These are phyloP conservation scores for Tachyglossus aculeatus DNA, from an alignment of 2,797 vertebrate species.

Conservation along the genomic window DNA sequence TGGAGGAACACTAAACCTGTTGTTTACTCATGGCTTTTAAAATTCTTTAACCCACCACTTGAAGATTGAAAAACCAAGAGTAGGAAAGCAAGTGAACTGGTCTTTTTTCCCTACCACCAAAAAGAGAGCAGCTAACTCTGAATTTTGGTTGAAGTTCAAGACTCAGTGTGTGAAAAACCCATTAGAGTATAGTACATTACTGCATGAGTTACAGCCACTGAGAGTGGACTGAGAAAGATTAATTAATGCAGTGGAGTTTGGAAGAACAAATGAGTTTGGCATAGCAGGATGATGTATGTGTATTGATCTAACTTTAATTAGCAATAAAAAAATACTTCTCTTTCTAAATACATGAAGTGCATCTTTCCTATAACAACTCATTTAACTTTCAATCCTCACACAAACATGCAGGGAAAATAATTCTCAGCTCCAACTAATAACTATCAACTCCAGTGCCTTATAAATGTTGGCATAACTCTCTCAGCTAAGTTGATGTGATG, in stretches of 20 bases:
- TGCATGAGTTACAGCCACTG: conserved; percentile 14
- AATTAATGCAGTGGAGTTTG: conserved; percentile 67
- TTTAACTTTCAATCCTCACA: conserved; percentile 39
- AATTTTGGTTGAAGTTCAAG: conserved; percentile 10
- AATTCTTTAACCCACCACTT: too few relatives aligned
- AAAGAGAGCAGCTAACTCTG: background rate
- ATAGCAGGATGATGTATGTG: conserved; percentile 58
- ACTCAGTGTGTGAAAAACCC: conserved; percentile 31
- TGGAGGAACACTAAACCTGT: too few relatives aligned
- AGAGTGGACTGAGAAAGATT: conserved; percentile 45
- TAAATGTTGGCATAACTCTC: too few relatives aligned
- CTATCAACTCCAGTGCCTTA: too few relatives aligned
- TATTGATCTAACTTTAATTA: conserved; percentile 67
- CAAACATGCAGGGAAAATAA: conserved; percentile 51
- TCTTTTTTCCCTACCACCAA: background rate
- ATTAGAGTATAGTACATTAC: conserved; percentile 9
- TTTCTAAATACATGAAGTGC: conserved; percentile 61
- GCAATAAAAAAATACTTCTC: conserved; percentile 56
- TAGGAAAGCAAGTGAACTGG: background rate
- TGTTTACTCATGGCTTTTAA: too few relatives aligned
- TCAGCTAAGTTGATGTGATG: too few relatives aligned
- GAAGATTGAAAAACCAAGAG: background rate
- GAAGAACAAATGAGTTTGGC: conserved; percentile 70
- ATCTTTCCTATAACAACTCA: conserved; percentile 58
- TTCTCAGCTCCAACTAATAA: conserved; percentile 10